A percentile compares a stretch with the other conserved stretches of the same genome.
phyloP scores from a whole-genome alignment of 2,888 invertebrate species.

The Anthrax anthrax region DNA sequence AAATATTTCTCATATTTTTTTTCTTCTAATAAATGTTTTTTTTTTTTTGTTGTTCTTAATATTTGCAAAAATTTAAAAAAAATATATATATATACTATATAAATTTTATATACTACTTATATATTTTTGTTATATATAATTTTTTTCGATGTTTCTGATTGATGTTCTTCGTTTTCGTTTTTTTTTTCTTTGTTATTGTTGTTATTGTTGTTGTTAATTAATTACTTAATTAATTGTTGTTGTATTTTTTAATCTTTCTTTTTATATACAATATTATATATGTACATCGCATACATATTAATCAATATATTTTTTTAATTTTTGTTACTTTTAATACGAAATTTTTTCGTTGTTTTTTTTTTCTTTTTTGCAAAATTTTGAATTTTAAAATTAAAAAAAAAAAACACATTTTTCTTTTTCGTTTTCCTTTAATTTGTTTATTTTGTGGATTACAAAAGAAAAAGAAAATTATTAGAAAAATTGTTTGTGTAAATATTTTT shows the following conservation, averaged over 20 bases:
- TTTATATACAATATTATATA: not conserved
- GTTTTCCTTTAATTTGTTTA: no score
- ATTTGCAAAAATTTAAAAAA: no score
- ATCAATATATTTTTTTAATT: not conserved
- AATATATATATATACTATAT: no score
- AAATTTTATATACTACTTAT: no score
- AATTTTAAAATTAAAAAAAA: no score
- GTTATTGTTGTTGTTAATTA: not conserved
- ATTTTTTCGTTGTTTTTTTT: no score
- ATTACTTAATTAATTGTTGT: not conserved
- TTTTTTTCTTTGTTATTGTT: not conserved
- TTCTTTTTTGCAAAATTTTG: no score
- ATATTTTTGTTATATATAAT: not conserved
- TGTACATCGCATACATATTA: not conserved
- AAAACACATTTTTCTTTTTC: no score
- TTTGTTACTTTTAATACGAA: not conserved
- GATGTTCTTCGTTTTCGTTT: slow-evolving; percentile 9
- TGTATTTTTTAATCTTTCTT: not conserved
- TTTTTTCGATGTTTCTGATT: slow-evolving; percentile 11
- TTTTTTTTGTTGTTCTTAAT: no score
- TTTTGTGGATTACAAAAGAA: no score
- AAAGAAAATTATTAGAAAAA: no score
- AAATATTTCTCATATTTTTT: not conserved
- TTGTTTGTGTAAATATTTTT: no score
- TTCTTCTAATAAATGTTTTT: slow-evolving; percentile 3